Percentiles rank a stretch among this genome's conserved stretches.
phyloP scores from a whole-genome alignment of 2,113 vertebrate species.

The Cyphomyrus plagiostoma region DNA sequence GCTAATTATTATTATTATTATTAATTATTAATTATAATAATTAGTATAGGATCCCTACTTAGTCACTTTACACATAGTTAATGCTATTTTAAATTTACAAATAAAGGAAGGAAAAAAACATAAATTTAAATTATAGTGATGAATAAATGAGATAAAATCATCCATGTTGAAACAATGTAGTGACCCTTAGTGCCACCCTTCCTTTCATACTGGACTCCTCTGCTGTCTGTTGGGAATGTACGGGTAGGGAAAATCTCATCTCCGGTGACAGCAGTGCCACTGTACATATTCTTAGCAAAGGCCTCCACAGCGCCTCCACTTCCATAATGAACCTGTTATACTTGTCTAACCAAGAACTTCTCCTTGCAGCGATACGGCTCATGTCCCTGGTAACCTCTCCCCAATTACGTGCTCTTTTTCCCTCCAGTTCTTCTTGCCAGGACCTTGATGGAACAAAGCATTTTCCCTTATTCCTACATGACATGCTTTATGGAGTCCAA shows the following conservation, averaged over 20 bases:
- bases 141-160: neutral
- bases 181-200: neutral
- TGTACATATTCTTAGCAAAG: neutral
- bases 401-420: neutral
- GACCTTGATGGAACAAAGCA: neutral
- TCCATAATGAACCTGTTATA: neutral
- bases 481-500: neutral
- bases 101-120: neutral
- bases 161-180: neutral
- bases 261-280: neutral
- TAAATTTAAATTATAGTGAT: neutral
- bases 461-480: neutral
- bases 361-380: neutral
- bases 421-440: neutral
- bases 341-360: neutral
- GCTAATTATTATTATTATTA: neutral
- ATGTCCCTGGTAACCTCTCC: neutral
- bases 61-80: neutral
- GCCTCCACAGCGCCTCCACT: too few species aligned
- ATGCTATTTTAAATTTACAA: neutral
- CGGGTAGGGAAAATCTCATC: neutral
- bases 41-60: neutral
- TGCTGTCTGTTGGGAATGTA: neutral
- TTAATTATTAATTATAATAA: too few species aligned
- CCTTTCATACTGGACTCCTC: neutral